These are phyloP conservation scores for Rhegmatorhina hoffmannsi DNA, from an alignment of 2,113 vertebrate species.

Conservation along the genomic window DNA sequence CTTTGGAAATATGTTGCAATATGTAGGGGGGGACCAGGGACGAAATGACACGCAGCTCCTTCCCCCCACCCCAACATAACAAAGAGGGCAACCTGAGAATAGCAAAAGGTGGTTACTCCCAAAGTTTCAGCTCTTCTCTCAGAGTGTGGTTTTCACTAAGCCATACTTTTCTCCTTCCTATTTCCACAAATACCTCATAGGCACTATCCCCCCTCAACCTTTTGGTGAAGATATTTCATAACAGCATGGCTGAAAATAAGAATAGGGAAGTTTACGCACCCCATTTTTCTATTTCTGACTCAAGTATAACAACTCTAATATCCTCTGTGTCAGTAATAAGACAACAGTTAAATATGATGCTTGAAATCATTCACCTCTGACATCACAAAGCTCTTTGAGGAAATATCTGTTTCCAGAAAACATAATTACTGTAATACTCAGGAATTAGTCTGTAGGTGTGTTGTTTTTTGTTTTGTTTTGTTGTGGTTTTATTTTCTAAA, in stretches of 20 bases:
- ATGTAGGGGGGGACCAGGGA: not conserved
- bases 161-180: not conserved
- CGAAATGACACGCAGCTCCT: not conserved
- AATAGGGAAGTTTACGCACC: not conserved
- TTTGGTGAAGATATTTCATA: not conserved
- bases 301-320: not conserved
- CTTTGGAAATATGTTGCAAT: not conserved
- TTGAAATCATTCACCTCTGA: constrained; percentile 24
- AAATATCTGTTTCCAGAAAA: not conserved
- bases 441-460: not conserved
- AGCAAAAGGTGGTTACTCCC: not conserved
- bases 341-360: not conserved
- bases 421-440: not conserved
- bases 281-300: not conserved
- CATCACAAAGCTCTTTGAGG: not conserved
- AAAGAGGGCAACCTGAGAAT: not conserved
- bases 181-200: not conserved
- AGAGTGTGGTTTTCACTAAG: not conserved
- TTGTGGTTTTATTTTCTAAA: not conserved
- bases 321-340: not conserved
- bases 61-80: too few relatives aligned
- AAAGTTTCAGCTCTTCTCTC: not conserved
- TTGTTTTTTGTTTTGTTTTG: too few relatives aligned
- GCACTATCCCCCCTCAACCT: not conserved
- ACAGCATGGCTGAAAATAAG: not conserved